phyloP scores from a whole-genome alignment of 2,113 vertebrate species.

The Nibea albiflora region DNA sequence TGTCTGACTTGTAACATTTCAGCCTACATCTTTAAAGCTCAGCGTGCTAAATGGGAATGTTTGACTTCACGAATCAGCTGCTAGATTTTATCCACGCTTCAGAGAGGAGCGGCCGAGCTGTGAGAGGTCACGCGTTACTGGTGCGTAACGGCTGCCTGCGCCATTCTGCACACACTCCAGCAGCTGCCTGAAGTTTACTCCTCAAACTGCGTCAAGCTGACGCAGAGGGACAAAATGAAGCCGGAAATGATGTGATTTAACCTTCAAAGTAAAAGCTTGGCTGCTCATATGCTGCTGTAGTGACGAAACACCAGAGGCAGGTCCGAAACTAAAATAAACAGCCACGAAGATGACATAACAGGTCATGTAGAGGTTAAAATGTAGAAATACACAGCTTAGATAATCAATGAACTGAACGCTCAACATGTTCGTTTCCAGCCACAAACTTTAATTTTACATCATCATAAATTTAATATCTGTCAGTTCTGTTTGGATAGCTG shows the following conservation, averaged over 20 bases:
- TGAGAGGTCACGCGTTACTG: constrained; percentile 46
- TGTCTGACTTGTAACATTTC: constrained; percentile 11
- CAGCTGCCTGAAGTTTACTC: background rate
- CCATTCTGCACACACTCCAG: background rate
- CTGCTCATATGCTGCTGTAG: too few relatives aligned
- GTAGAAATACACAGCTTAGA: too few relatives aligned
- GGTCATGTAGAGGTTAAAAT: too few relatives aligned
- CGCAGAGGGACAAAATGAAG: fast-evolving
- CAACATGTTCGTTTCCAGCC: background rate
- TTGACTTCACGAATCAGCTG: constrained; percentile 45
- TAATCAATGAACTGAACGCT: background rate
- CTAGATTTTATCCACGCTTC: constrained; percentile 30
- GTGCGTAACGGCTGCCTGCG: constrained; percentile 7
- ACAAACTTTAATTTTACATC: background rate
- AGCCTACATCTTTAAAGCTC: background rate
- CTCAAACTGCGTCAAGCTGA: background rate
- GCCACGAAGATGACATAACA: too few relatives aligned
- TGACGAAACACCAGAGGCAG: too few relatives aligned
- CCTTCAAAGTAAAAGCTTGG: constrained; percentile 23
- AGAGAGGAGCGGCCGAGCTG: background rate
- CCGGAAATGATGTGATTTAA: background rate
- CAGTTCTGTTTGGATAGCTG: background rate
- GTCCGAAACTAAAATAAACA: too few relatives aligned
- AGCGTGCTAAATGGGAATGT: constrained; percentile 31
- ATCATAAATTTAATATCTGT: too few relatives aligned